phyloP scores from a whole-genome alignment of 2,797 vertebrate species.

The Scolopax bukidnonensis region DNA sequence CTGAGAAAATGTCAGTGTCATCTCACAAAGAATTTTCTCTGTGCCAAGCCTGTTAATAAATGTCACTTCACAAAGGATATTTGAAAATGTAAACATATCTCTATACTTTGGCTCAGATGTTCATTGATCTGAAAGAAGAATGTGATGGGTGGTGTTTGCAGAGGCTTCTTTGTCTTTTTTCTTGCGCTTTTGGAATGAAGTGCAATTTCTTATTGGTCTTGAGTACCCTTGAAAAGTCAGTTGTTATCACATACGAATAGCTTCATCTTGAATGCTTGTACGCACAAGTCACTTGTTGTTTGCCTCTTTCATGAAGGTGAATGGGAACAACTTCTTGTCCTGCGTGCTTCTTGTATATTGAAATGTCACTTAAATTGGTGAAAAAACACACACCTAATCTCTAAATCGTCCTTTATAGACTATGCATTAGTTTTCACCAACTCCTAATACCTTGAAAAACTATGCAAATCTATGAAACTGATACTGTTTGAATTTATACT shows the following conservation, averaged over 20 bases:
- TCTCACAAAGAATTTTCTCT: background rate
- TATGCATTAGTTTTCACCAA: background rate
- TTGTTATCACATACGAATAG: background rate
- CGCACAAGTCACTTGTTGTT: background rate
- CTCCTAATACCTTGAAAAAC: background rate
- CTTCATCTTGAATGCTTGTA: background rate
- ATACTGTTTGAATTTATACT: background rate
- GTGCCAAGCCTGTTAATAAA: conserved; percentile 59
- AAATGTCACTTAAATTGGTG: background rate
- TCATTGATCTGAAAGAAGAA: background rate
- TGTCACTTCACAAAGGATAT: conserved; percentile 17
- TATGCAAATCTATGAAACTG: background rate
- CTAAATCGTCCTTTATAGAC: background rate
- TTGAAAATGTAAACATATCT: conserved; percentile 26
- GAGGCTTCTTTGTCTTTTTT: background rate
- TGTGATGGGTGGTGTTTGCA: background rate
- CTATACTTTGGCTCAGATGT: background rate
- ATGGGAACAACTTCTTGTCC: background rate
- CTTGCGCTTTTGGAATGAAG: background rate
- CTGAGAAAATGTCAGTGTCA: background rate
- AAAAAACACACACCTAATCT: background rate
- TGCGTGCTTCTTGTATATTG: background rate
- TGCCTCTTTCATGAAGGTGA: background rate
- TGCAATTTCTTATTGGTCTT: background rate
- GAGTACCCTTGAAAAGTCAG: background rate